A percentile compares a stretch with the other conserved stretches of the same genome.
These are phyloP conservation scores for Athripsodes cinereus DNA, from an alignment of 2,888 invertebrate species.

Conservation along the genomic window DNA sequence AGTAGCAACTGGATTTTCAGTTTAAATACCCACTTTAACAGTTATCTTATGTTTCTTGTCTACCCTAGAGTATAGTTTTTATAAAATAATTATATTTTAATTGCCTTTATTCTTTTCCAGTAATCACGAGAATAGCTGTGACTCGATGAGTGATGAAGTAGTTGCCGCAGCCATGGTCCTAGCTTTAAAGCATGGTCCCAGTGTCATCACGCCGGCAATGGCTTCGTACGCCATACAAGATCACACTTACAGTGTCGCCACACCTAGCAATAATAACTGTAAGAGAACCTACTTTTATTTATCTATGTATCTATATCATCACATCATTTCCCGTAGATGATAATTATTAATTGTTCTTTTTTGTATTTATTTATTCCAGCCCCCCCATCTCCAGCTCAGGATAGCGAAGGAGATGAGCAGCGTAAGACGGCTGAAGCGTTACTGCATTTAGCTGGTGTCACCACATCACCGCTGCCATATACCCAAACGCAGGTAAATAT, in stretches of 20 bases:
- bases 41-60: too few relatives aligned
- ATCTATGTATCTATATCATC: too few relatives aligned
- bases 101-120: too few relatives aligned
- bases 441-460: conserved; percentile 45
- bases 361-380: too few relatives aligned
- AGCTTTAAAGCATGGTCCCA: conserved; percentile 79
- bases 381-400: conserved; percentile 24
- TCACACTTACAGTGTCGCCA: conserved; percentile 78
- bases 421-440: conserved; percentile 48
- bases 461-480: conserved; percentile 3
- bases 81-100: too few relatives aligned
- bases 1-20: too few relatives aligned
- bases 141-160: conserved; percentile 63
- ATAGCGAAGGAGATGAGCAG: conserved; percentile 35
- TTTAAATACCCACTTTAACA: too few relatives aligned
- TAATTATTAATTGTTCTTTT: too few relatives aligned
- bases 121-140: conserved; percentile 40
- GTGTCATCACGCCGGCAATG: conserved; percentile 46
- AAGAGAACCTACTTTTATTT: too few relatives aligned
- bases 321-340: too few relatives aligned
- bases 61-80: too few relatives aligned
- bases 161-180: conserved; percentile 83
- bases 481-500: neutral
- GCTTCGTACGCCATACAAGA: conserved; percentile 89
- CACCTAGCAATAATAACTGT: conserved; percentile 11